Base-by-base conservation (phyloP, 2,888 invertebrate genomes). In the Imbricaverruca yamaguchii region DNA sequence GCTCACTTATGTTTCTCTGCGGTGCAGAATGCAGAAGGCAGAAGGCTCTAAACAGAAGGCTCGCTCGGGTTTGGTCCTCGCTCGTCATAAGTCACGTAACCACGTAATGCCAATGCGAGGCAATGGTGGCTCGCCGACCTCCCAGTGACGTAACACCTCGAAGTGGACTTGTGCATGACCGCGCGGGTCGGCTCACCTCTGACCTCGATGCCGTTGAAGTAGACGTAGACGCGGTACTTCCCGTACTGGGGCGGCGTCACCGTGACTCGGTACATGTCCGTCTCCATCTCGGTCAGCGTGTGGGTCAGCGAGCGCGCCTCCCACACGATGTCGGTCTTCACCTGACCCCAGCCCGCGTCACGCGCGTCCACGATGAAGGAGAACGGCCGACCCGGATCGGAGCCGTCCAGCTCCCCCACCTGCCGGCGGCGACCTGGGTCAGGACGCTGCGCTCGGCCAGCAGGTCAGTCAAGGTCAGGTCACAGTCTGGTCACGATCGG, bases 151-250 rank as follows among this genome's bases (percentile, higher is more conserved):
- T 39, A 39, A 39, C 39, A 39, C 39, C 39, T 39, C 39, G 39
- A 39, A 39, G 39, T 39, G 39, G 39, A 39, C 39, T 4, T 39
- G 39, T 39, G 39, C 39, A 39, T 39, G 39, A 4, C 39, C 39
- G 39, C 4, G 39, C 39, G 39, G 39, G 39, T 39, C 4, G 39
- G 79, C 82, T 83, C 84, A 90, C 90, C 97, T 87, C 91, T 90
- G n/a, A 93, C 91, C 85, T 94, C 94, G 86, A 93, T 92, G 15
- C 96, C 97, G 87, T 97, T 97, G 88, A 97, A 98, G 87, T 95
- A 96, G 59, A 97, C 92, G 87, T 97, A 96, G 67, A 96, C 91
- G 85, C 93, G 93, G 85, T 91, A 90, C 84, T 89, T 89, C 57
- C 91, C 91, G 59, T 90, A 88, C 69, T 90, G 89, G 80, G 88